Conservation (phyloP, 2,888 invertebrate genomes). For the Isoperla grammatica region DNA sequence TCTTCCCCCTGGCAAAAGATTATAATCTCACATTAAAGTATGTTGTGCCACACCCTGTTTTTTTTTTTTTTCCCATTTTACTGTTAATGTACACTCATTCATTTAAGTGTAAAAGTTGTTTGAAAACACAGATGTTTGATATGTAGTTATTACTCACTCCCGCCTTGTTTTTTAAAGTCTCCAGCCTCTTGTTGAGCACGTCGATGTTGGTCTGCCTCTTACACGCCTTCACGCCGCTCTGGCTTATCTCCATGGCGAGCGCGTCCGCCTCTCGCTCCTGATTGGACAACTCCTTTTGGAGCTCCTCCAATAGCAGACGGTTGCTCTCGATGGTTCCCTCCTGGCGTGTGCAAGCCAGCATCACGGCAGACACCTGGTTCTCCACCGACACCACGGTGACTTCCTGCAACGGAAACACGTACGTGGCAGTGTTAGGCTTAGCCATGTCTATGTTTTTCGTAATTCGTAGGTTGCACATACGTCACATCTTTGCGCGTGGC, state of each 20-base stretch:
- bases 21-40: too few relatives aligned
- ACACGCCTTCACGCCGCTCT: conserved; percentile 44
- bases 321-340: conserved; percentile 44
- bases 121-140: too few relatives aligned
- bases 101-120: too few relatives aligned
- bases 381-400: conserved; percentile 16
- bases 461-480: too few relatives aligned
- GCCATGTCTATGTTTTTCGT: too few relatives aligned
- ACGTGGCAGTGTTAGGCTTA: too few relatives aligned
- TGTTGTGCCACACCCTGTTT: too few relatives aligned
- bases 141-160: conserved; percentile 46
- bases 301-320: conserved; percentile 30
- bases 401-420: conserved; percentile 19
- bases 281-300: conserved; percentile 32
- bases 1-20: conserved; percentile 38
- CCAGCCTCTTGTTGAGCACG: conserved; percentile 49
- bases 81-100: too few relatives aligned
- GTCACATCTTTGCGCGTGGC: too few relatives aligned
- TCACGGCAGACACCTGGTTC: conserved; percentile 18
- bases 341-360: conserved; percentile 54
- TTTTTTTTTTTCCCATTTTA: too few relatives aligned
- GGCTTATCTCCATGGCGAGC: conserved; percentile 45
- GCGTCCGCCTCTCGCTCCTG: conserved; percentile 45
- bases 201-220: conserved; percentile 50
- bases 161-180: conserved; percentile 45